A percentile compares a stretch with the other conserved stretches of the same genome.
These are phyloP conservation scores for Dasyurus viverrinus DNA, from an alignment of 2,113 vertebrate species.

Conservation along the genomic window DNA sequence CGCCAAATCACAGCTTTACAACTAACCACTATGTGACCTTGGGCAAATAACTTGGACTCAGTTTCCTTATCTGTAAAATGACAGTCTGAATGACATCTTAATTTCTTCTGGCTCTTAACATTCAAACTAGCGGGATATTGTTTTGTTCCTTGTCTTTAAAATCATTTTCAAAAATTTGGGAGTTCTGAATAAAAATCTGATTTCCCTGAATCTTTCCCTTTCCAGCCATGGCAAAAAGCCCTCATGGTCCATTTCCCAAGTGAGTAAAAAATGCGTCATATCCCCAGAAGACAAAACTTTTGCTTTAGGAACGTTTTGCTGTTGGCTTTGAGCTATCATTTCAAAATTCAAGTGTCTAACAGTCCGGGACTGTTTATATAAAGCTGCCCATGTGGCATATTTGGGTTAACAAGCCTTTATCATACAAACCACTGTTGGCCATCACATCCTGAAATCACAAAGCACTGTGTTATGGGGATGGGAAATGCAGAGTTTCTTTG, in stretches of 20 bases:
- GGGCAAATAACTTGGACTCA: not conserved
- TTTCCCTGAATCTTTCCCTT: not conserved
- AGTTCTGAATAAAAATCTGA: not conserved
- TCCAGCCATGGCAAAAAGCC: not conserved
- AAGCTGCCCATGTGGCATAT: slow-evolving; percentile 60
- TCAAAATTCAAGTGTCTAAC: slow-evolving; percentile 67
- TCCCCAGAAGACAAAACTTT: slow-evolving; percentile 67
- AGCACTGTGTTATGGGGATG: slow-evolving; percentile 42
- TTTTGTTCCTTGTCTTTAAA: not conserved
- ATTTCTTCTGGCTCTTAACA: not conserved
- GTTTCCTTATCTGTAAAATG: not conserved
- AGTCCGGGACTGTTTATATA: slow-evolving; percentile 69
- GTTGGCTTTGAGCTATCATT: slow-evolving; percentile 67
- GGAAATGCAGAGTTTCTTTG: not conserved
- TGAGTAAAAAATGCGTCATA: slow-evolving; percentile 77
- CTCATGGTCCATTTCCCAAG: slow-evolving; percentile 69
- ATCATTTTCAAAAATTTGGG: not conserved
- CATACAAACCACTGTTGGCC: slow-evolving; percentile 68
- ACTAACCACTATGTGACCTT: not conserved
- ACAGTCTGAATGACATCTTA: not conserved
- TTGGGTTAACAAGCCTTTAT: slow-evolving; percentile 67
- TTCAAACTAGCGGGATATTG: not conserved
- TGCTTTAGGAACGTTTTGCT: slow-evolving; percentile 76
- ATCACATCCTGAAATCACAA: slow-evolving; percentile 69
- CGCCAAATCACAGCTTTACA: not conserved